A percentile compares a stretch with the other conserved stretches of the same genome.
phyloP scores from a whole-genome alignment of 2,113 vertebrate species.

The Lepus timidus region DNA sequence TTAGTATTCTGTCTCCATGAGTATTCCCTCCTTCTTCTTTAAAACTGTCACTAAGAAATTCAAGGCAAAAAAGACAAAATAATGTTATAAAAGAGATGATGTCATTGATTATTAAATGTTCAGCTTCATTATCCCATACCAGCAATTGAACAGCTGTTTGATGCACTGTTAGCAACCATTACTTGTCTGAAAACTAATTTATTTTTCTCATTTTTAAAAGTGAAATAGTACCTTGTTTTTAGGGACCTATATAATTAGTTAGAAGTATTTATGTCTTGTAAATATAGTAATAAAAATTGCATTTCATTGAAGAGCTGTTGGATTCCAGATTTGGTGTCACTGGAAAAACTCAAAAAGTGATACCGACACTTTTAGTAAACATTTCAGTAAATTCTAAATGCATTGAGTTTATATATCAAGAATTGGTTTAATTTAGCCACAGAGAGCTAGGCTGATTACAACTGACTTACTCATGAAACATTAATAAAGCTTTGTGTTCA shows the following conservation, averaged over 20 bases:
- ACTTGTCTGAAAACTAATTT: neutral
- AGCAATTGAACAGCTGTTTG: neutral
- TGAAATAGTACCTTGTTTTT: neutral
- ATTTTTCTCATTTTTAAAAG: conserved; percentile 1
- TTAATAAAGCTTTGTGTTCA: conserved; percentile 92
- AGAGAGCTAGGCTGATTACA: conserved; percentile 84
- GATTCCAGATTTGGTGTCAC: conserved; percentile 76
- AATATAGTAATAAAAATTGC: neutral
- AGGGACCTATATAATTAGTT: neutral
- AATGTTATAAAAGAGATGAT: neutral
- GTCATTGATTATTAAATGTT: conserved; percentile 25
- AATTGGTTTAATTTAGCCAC: conserved; percentile 84
- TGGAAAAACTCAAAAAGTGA: conserved; percentile 69
- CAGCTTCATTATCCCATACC: neutral
- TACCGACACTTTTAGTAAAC: conserved; percentile 65
- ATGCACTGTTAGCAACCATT: neutral
- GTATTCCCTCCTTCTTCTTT: neutral
- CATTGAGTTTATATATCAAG: conserved; percentile 68
- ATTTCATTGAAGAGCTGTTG: conserved; percentile 61
- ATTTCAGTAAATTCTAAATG: conserved; percentile 73
- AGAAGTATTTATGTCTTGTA: neutral
- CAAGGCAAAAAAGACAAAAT: conserved; percentile 59
- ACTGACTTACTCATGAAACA: conserved; percentile 91
- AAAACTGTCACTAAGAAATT: conserved; percentile 49
- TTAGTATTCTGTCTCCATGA: neutral